Conservation (phyloP, 2,113 vertebrate genomes). For the Atractosteus spatula region DNA sequence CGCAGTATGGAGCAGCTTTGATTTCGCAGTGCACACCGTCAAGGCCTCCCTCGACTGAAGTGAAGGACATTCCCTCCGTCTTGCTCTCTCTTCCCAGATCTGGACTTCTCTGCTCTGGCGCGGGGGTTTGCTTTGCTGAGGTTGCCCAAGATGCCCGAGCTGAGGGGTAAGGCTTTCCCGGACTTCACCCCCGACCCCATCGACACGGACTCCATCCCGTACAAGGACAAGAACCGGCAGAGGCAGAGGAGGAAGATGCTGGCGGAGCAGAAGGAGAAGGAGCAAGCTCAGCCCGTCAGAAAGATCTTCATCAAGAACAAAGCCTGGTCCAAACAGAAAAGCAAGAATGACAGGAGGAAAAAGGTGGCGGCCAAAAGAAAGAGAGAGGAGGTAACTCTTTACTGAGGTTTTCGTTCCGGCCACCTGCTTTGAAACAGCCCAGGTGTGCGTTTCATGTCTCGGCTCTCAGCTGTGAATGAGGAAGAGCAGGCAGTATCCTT, state of each 20-base stretch:
- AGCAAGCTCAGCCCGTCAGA: conserved; percentile 29
- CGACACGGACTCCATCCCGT: conserved; percentile 84
- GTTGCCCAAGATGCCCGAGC: conserved; percentile 92
- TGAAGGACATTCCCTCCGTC: background rate
- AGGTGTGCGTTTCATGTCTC: too few relatives aligned
- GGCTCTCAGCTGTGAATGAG: too few relatives aligned
- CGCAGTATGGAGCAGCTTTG: too few relatives aligned
- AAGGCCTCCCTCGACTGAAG: too few relatives aligned
- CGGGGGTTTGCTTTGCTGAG: conserved; percentile 85
- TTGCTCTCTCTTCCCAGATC: conserved; percentile 60
- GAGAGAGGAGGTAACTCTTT: conserved; percentile 66
- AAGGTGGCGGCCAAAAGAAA: conserved; percentile 80
- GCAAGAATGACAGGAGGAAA: conserved; percentile 76
- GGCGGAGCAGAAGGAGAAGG: conserved; percentile 59
- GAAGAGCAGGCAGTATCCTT: too few relatives aligned
- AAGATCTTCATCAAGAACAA: conserved; percentile 73
- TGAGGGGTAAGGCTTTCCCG: conserved; percentile 77
- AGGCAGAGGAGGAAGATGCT: conserved; percentile 82
- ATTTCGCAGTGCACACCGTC: too few relatives aligned
- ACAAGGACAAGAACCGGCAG: conserved; percentile 88
- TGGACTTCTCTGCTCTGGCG: conserved; percentile 82
- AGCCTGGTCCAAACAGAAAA: conserved; percentile 93
- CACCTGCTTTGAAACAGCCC: too few relatives aligned
- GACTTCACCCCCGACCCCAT: conserved; percentile 67
- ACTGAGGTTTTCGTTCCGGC: too few relatives aligned